Evolutionary conservation across 2,888 invertebrate genomes (phyloP).

Genomic region (Tetropium fuscum): DNA sequence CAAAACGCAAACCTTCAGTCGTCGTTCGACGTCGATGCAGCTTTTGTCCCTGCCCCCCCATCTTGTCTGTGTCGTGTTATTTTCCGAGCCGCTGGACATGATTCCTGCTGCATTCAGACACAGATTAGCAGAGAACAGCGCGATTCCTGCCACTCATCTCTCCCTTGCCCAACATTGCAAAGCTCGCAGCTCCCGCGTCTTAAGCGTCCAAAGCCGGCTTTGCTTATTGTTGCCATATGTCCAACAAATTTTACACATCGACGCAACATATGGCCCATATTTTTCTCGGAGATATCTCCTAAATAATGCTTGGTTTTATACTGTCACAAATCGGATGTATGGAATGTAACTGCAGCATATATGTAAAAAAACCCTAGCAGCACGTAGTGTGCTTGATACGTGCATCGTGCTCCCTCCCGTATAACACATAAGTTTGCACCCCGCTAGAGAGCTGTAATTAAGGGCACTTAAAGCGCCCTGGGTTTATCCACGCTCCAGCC

Average conservation of each 20-base stretch:
- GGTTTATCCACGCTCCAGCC: constrained; percentile 49
- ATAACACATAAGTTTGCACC: constrained; percentile 48
- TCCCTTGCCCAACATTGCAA: constrained; percentile 18
- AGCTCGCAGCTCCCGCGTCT: constrained; percentile 14
- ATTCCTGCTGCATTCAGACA: constrained; percentile 64
- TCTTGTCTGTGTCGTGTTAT: constrained; percentile 62
- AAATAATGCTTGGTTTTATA: too few relatives aligned
- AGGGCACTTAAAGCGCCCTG: constrained; percentile 64
- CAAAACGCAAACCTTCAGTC: too few relatives aligned
- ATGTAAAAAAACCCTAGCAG: too few relatives aligned
- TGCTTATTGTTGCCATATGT: constrained; percentile 40
- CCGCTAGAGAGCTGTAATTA: constrained; percentile 63
- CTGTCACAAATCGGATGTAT: too few relatives aligned
- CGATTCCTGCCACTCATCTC: constrained; percentile 61
- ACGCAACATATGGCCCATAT: too few relatives aligned
- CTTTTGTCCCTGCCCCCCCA: too few relatives aligned
- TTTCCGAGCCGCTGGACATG: constrained; percentile 72
- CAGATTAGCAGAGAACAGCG: constrained; percentile 61
- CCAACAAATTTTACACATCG: too few relatives aligned
- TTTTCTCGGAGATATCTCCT: too few relatives aligned
- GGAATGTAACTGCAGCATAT: too few relatives aligned
- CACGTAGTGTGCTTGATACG: too few relatives aligned
- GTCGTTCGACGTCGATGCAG: too few relatives aligned
- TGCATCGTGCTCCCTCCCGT: constrained; percentile 39
- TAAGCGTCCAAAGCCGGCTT: constrained; percentile 14